A percentile compares a stretch with the other conserved stretches of the same genome.
phyloP scores from a whole-genome alignment of 2,888 invertebrate species.

The Odontothrips loti region DNA sequence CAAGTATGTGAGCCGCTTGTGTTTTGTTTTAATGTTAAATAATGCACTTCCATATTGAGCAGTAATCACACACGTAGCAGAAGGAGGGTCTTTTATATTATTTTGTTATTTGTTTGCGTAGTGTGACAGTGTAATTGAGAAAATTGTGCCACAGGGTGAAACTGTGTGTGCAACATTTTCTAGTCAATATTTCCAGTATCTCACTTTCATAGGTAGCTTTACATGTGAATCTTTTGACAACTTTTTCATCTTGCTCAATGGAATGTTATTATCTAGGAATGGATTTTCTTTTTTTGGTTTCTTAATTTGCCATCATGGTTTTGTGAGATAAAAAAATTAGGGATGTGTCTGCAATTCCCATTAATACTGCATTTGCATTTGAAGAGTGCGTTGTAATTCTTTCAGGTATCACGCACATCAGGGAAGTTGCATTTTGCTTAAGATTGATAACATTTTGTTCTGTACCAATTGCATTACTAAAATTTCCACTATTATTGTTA shows the following conservation, averaged over 20 bases:
- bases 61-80: neutral
- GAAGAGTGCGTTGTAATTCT: neutral
- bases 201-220: neutral
- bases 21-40: neutral
- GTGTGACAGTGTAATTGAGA: too few species aligned
- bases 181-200: constrained; percentile 16
- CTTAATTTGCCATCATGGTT: neutral
- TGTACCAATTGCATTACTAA: neutral
- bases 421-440: constrained; percentile 6
- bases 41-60: neutral
- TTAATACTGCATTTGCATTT: neutral
- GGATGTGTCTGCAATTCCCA: neutral
- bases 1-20: neutral
- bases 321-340: neutral
- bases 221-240: neutral
- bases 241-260: constrained; percentile 4
- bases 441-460: neutral
- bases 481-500: neutral
- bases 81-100: neutral
- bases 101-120: neutral
- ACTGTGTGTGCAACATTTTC: neutral
- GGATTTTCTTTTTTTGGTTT: neutral
- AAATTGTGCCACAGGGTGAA: too few species aligned
- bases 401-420: neutral
- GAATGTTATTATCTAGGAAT: neutral